A percentile compares a stretch with the other conserved stretches of the same genome.
phyloP scores from a whole-genome alignment of 35 echinoderm and acorn worm genomes.

The Apostichopus californicus region DNA sequence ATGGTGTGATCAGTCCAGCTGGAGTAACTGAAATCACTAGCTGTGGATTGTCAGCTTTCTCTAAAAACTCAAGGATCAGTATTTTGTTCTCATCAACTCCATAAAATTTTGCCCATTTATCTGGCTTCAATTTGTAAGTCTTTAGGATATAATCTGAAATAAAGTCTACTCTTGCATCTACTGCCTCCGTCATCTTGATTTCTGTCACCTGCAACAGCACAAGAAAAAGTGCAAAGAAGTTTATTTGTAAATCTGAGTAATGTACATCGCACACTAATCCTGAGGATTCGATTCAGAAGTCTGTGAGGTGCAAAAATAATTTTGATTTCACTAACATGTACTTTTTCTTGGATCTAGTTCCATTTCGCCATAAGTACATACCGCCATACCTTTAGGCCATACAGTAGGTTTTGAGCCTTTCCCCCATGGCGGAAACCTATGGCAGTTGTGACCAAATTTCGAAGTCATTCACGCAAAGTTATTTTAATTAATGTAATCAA shows the following conservation, averaged over 20 bases:
- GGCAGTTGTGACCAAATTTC: too few species aligned
- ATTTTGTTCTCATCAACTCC: conserved; percentile 89
- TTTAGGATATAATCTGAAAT: conserved; percentile 96
- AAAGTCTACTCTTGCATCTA: conserved; percentile 86
- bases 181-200: conserved; percentile 62
- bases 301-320: too few species aligned
- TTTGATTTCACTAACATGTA: too few species aligned
- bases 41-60: conserved; percentile 91
- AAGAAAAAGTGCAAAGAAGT: background rate
- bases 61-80: conserved; percentile 83
- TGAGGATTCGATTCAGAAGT: too few species aligned
- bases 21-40: conserved; percentile 77
- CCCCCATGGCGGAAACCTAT: too few species aligned
- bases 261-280: background rate
- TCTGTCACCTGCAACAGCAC: background rate
- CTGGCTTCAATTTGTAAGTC: conserved; percentile 91
- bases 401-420: too few species aligned
- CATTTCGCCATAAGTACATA: too few species aligned
- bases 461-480: too few species aligned
- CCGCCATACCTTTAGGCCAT: too few species aligned
- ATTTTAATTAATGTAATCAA: too few species aligned
- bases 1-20: conserved; percentile 83
- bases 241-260: background rate
- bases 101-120: conserved; percentile 97
- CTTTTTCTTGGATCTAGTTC: too few species aligned